Conservation (phyloP, 2,113 vertebrate genomes). For the Buteo buteo region DNA sequence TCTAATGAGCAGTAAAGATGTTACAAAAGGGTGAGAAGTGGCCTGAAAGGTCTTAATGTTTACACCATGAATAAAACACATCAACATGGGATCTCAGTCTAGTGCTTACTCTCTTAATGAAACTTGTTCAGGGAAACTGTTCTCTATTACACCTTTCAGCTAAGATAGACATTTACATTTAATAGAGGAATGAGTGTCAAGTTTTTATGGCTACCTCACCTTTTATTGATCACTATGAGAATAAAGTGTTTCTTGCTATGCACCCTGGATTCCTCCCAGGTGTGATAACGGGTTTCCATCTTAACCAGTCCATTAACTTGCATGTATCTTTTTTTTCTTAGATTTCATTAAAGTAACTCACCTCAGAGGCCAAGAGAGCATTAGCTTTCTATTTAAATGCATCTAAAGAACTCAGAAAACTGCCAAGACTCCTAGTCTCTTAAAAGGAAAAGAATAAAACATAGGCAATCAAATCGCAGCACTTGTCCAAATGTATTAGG, state of each 20-base stretch:
- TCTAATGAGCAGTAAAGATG: not conserved
- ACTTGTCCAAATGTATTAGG: not conserved
- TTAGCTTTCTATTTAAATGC: conserved; percentile 15
- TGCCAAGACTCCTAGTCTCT: not conserved
- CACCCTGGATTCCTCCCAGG: not conserved
- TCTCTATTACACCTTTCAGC: not conserved
- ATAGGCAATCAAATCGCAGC: not conserved
- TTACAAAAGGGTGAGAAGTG: not conserved
- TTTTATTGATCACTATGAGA: not conserved
- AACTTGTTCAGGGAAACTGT: not conserved
- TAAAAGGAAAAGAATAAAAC: not conserved
- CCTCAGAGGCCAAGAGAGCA: not conserved
- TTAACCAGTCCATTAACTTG: not conserved
- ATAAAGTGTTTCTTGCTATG: not conserved
- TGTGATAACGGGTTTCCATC: not conserved
- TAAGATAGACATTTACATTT: not conserved
- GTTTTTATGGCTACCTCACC: not conserved
- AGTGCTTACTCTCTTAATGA: not conserved
- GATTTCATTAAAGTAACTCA: not conserved
- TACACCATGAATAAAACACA: not conserved
- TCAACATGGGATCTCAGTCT: not conserved
- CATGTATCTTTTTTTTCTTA: not conserved
- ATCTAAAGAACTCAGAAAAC: not conserved
- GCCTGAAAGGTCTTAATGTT: not conserved
- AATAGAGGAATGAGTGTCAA: not conserved